These are phyloP conservation scores for Trachelus stipa DNA, from an alignment of 2,888 invertebrate species.

Conservation along the genomic window DNA sequence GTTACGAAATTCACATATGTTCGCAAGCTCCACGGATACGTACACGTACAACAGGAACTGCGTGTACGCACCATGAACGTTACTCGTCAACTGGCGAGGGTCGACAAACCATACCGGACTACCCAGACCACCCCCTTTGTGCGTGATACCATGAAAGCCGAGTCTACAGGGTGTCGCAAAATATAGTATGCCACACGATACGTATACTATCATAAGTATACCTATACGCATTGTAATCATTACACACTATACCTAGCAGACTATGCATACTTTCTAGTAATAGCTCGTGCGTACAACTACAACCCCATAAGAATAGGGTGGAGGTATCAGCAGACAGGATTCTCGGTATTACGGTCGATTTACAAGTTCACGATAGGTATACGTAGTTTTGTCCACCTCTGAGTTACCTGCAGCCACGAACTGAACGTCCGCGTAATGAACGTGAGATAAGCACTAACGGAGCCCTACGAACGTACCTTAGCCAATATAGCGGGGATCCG, in stretches of 20 bases:
- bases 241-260: background rate
- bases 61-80: constrained; percentile 46
- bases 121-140: background rate
- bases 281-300: background rate
- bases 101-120: constrained; percentile 48
- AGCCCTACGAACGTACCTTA: background rate
- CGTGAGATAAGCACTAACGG: background rate
- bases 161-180: constrained; percentile 2
- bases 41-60: constrained; percentile 7
- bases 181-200: background rate
- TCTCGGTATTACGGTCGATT: background rate
- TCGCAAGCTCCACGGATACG: background rate
- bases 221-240: background rate
- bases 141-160: constrained; percentile 12
- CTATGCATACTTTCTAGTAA: background rate
- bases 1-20: background rate
- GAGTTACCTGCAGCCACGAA: background rate
- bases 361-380: background rate
- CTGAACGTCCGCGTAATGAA: background rate
- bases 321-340: background rate
- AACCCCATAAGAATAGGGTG: background rate
- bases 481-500: background rate
- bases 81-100: constrained; percentile 53
- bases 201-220: background rate
- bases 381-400: background rate